Base-by-base conservation (phyloP, 2,113 vertebrate species). In the Coregonus clupeaformis region DNA sequence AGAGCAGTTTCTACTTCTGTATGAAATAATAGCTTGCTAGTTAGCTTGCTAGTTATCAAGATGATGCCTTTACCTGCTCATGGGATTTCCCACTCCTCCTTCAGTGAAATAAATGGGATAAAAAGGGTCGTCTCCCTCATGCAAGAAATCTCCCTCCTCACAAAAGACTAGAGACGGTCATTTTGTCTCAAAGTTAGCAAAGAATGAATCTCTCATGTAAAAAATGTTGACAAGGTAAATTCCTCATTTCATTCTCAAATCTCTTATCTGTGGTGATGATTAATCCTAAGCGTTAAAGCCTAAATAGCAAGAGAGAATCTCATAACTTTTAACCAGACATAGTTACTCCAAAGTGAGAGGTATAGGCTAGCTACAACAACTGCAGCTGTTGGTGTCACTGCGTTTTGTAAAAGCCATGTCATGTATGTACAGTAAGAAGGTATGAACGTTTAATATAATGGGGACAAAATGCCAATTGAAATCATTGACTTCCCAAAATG, bases 361-460 rank as follows among this genome's bases (percentile, higher is more conserved):
- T 55, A 66, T 69, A 70, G 74, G 52, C 16, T n/a, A 70, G 72
- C 71, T 69, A 36, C 64, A 75, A 60, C 20, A 69, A 25, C 59
- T 81, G 75, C 73, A 82, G 77, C 67, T 63, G 71, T 70, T 76
- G 72, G 63, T 68, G 47, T 85, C 70, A 83, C 70, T 49, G 60
- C 72, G 71, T 78, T 75, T 77, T 89, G 82, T 86, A 86, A 84
- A 87, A 85, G 86, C 85, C 84, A 85, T 88, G 78, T 84, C 65
- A 85, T 85, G 83, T 88, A 80, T 89, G 89, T 92, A 87, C 83
- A 91, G 86, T 75, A 86, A 87, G 89, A 89, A 85, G 90, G 90
- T 89, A 92, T 93, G 91, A 91, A 36, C 81, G 81, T 80, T 83
- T 85, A 70, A 79, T 86, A 81, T 79, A 79, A 90, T 30, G 72